Evolutionary conservation across 2,113 vertebrate genomes (phyloP).

Genomic region (Quiscalus mexicanus): DNA sequence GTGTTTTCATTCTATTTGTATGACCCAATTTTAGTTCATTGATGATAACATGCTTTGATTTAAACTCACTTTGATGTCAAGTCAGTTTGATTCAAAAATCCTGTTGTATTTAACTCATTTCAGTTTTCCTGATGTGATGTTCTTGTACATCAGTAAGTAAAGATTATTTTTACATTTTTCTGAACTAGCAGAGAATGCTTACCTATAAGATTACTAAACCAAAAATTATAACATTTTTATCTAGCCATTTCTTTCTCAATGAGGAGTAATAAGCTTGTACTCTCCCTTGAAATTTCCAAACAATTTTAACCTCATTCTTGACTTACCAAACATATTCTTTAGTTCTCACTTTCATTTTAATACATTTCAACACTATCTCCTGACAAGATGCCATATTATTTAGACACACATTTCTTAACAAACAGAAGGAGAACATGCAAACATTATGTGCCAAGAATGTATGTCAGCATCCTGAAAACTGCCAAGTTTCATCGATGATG

Average conservation of each 20-base stretch:
- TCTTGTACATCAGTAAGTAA: constrained; percentile 19
- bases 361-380: not conserved
- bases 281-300: not conserved
- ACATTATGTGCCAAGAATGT: not conserved
- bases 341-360: constrained; percentile 23
- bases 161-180: not conserved
- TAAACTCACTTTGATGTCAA: constrained; percentile 65
- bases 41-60: constrained; percentile 71
- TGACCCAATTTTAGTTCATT: constrained; percentile 63
- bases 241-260: not conserved
- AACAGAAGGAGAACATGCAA: constrained; percentile 7
- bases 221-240: not conserved
- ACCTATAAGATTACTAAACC: not conserved
- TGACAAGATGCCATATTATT: constrained; percentile 10
- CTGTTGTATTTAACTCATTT: constrained; percentile 69
- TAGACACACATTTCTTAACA: constrained; percentile 23
- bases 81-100: constrained; percentile 59
- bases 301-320: constrained; percentile 8
- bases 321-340: not conserved
- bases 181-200: not conserved
- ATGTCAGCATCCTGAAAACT: not conserved
- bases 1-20: constrained; percentile 57
- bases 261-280: not conserved
- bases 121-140: constrained; percentile 27
- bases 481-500: not conserved